Evolutionary conservation across 2,888 invertebrate species (phyloP).

Genomic region (Gandaritis pyraliata): DNA sequence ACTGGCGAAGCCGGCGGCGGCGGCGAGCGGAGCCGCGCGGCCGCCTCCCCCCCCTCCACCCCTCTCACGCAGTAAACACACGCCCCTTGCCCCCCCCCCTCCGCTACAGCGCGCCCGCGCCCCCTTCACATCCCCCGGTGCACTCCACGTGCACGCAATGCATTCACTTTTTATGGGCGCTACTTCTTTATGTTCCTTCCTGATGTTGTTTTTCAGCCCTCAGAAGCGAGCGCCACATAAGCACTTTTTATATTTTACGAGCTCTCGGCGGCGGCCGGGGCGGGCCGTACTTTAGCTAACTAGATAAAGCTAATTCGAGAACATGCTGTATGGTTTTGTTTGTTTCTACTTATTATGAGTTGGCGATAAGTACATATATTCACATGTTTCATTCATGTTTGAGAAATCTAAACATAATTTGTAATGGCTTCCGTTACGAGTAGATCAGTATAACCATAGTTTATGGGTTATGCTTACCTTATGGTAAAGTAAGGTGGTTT

Average conservation of each 20-base stretch:
- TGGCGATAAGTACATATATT: no score
- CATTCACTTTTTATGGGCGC: conserved; percentile 81
- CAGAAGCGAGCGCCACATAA: conserved; percentile 76
- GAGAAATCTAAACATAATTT: no score
- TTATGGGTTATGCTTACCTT: no score
- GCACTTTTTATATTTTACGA: conserved; percentile 81
- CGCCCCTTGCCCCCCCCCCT: conserved; percentile 64
- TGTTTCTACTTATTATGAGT: conserved; percentile 1
- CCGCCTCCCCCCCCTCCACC: conserved; percentile 59
- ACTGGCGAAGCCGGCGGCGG: conserved; percentile 72
- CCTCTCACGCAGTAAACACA: conserved; percentile 77
- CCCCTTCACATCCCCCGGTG: conserved; percentile 55
- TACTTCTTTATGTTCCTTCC: conserved; percentile 81
- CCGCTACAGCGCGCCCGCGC: conserved; percentile 54
- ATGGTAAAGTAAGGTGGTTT: no score
- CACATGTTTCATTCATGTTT: no score
- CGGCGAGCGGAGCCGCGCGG: conserved; percentile 39
- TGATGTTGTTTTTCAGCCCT: conserved; percentile 76
- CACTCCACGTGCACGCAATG: conserved; percentile 81
- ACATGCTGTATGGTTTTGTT: conserved; percentile 41
- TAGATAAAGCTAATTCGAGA: conserved; percentile 68
- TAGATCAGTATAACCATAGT: no score
- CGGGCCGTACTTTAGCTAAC: conserved; percentile 69
- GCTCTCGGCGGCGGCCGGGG: conserved; percentile 67
- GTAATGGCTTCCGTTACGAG: no score